phyloP scores from a whole-genome alignment of 1,140 invertebrate species.

The Zaprionus vittiger region DNA sequence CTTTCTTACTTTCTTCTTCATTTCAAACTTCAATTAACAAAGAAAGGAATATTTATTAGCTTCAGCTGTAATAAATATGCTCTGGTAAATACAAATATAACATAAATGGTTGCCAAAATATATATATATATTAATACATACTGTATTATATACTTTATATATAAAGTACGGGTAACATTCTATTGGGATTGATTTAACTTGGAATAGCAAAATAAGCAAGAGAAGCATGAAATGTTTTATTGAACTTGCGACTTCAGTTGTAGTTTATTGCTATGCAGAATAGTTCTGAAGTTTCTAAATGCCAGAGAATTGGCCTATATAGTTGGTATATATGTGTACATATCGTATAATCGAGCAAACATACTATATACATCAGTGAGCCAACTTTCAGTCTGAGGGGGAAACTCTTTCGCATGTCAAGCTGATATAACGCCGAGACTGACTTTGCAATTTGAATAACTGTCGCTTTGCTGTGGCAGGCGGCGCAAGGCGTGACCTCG shows the following conservation, averaged over 20 bases:
- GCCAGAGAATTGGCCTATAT: neutral
- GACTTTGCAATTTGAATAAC: constrained; percentile 74
- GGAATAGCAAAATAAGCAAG: neutral
- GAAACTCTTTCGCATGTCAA: constrained; percentile 59
- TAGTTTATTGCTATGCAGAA: constrained; percentile 8
- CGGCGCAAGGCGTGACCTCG: constrained; percentile 44
- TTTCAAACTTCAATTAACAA: too few relatives aligned
- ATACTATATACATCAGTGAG: neutral
- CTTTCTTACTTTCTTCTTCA: too few relatives aligned
- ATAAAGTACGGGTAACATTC: neutral
- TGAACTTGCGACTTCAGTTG: neutral
- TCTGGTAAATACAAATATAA: too few relatives aligned
- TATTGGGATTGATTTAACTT: constrained; percentile 6
- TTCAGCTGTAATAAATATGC: too few relatives aligned
- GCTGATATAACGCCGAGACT: constrained; percentile 55
- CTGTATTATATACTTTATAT: neutral
- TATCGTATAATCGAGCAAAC: neutral
- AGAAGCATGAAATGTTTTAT: constrained; percentile 5
- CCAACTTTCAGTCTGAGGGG: neutral
- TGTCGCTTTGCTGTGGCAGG: constrained; percentile 48
- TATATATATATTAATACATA: too few relatives aligned
- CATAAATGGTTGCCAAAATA: too few relatives aligned
- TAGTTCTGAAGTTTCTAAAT: constrained; percentile 1
- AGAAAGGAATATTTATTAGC: too few relatives aligned
- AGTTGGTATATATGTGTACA: neutral